Conservation (phyloP, 2,113 vertebrate species). For the Abramis brama region DNA sequence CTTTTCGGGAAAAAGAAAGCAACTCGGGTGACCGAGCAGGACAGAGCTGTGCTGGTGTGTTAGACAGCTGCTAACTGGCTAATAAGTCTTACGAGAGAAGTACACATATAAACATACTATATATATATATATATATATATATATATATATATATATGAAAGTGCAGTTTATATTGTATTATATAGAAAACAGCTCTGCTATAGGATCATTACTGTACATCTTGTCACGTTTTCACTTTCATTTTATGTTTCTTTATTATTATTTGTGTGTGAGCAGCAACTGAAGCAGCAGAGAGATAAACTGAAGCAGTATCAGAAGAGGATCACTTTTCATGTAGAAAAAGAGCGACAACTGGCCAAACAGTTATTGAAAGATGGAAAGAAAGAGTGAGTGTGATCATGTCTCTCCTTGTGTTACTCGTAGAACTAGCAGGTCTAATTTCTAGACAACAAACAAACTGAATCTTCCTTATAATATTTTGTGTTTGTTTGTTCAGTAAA, state of each 20-base stretch:
- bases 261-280: constrained; percentile 77
- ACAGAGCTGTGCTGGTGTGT: constrained; percentile 87
- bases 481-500: constrained; percentile 74
- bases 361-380: constrained; percentile 87
- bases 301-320: constrained; percentile 90
- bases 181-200: not conserved
- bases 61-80: constrained; percentile 43
- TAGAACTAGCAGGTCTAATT: not conserved
- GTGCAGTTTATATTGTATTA: not conserved
- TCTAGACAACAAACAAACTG: not conserved
- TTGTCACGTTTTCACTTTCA: not conserved
- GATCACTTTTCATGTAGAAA: constrained; percentile 82
- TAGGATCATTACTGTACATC: not conserved
- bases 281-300: constrained; percentile 96
- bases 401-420: not conserved
- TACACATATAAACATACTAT: not conserved
- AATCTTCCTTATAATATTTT: not conserved
- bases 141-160: not conserved
- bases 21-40: constrained; percentile 89
- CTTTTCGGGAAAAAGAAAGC: constrained; percentile 89
- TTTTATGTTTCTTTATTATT: not conserved
- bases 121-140: not conserved
- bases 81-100: not conserved
- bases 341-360: constrained; percentile 84
- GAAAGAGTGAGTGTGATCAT: constrained; percentile 82